These are phyloP conservation scores for Rhopalosiphum padi DNA, from an alignment of 1,140 invertebrate genomes.

Conservation along the genomic window DNA sequence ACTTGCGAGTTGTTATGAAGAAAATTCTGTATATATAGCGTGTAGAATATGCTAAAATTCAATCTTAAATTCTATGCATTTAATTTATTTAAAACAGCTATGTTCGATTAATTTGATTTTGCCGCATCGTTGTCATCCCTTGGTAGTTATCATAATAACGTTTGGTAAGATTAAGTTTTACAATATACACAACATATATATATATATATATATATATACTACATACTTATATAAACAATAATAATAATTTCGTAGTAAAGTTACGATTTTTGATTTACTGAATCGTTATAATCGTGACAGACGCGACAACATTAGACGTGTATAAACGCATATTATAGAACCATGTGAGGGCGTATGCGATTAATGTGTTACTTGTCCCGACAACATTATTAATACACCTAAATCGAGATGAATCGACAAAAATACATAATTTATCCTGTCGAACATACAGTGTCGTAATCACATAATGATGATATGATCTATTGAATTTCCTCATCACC, in stretches of 20 bases:
- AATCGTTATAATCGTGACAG: neutral
- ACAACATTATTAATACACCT: neutral
- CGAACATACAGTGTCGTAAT: neutral
- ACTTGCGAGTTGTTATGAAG: neutral
- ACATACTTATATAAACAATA: neutral
- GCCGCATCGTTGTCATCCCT: neutral
- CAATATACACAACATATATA: neutral
- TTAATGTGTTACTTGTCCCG: neutral
- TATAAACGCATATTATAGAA: neutral
- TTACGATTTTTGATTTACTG: neutral
- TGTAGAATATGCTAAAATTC: neutral
- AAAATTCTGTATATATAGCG: neutral
- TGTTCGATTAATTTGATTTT: neutral
- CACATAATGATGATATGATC: neutral
- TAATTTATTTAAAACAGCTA: neutral
- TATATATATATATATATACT: no score
- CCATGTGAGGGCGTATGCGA: neutral
- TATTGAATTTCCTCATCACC: neutral
- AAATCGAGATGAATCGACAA: neutral
- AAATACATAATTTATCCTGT: neutral
- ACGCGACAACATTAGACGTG: neutral
- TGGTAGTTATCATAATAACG: neutral
- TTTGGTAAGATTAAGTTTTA: neutral
- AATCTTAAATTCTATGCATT: neutral
- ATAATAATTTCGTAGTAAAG: conserved; percentile 13